Evolutionary conservation across 2,888 invertebrate species (phyloP), one percentile per base, ranked within the genome.

Genomic region (Xylocampa areola): DNA sequence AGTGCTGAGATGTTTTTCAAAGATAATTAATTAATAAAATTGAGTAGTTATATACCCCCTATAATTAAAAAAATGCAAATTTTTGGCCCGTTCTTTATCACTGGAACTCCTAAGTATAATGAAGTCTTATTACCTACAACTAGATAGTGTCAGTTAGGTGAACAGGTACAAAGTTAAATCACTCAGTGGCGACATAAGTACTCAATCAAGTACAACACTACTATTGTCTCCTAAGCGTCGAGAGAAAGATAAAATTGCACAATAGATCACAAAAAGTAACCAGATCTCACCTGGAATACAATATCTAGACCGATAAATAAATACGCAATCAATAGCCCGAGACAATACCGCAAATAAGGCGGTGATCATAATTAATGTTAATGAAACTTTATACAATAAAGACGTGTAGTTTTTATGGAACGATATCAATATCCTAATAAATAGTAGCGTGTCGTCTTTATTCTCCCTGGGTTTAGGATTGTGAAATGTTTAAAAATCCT

Each of bases 261-360:
- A 69, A 69, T 67, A 49, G 51, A 27, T 51, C 30, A 54, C 57
- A 67, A 67, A 70, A 71, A 67, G 49, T 47, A 49, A 53, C 41
- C 30, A 30, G 60, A 69, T 63, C 67, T 67, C 67, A 49, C 53
- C 32, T 17, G 17, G 45, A 60, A 45, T 43, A 54, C 62, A 55
- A 55, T 44, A 62, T 55, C 44, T 49, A 59, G 35, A 50, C 23
- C 45, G 29, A 55, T 55, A 33, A 45, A 45, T 53, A 55, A 45
- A 35, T 23, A 49, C 29, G 25, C 49, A 47, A 50, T 53, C 54
- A 37, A 50, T 53, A 52, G 27, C 6, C 54, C 14, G 32, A 55
- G 19, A 55, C 48, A 64, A 41, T 59, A 54, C 50, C 23, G 32
- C 40, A 66, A 59, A 57, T 47, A 53, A 43, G 25, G 19, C 27